Base-by-base conservation (phyloP, 2,888 invertebrate species). In the Agelastica alni region DNA sequence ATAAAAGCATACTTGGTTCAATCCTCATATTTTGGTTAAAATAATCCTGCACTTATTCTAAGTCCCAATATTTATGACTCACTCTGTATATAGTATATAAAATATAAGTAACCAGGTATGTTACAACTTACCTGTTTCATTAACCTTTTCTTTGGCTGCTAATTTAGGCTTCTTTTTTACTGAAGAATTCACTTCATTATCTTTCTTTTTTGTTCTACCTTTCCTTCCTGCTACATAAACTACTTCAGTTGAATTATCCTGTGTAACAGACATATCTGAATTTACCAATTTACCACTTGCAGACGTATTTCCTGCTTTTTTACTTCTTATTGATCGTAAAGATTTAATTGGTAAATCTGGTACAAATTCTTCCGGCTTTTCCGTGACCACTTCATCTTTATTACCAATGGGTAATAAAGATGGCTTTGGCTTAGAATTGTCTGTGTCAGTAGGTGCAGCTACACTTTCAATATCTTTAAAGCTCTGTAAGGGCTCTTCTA, bases 321-420 rank as follows among this genome's bases (percentile, higher is more conserved):
- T 52, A 16, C 28, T 51, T 31, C 56, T 54, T n/a, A 59, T 49
- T 26, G 58, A 58, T 42, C 60, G 54, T 5, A 60, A 51, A 5
- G 60, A 57, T 17, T 55, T 52, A 43, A 48, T 53, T 32, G 55
- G 56, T 7, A 37, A 18, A 10, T 26, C 37, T 30, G 22, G 26
- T 44, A 36, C 28, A 18, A 9, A 10, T 47, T 46, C 39, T 7
- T 13, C 31, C 28, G 42, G 12, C 6, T 47, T 18, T 22, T 32
- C 41, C 7, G 12, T 10, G 5, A 14, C 46, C 45, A 52, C 28
- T 13, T 20, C 41, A 34, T 26, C 49, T 42, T 31, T 30, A 20
- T 14, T 34, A 47, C 28, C 22, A n/a, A 10, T 16, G 30, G 14
- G 13, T 3, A 26, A 26, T 26, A 7, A 7, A 26, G 26, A 26